Percentiles rank a stretch among this genome's conserved stretches.
Evolutionary conservation across 2,797 vertebrate genomes (phyloP).

Genomic region (Eurystomus glaucurus): DNA sequence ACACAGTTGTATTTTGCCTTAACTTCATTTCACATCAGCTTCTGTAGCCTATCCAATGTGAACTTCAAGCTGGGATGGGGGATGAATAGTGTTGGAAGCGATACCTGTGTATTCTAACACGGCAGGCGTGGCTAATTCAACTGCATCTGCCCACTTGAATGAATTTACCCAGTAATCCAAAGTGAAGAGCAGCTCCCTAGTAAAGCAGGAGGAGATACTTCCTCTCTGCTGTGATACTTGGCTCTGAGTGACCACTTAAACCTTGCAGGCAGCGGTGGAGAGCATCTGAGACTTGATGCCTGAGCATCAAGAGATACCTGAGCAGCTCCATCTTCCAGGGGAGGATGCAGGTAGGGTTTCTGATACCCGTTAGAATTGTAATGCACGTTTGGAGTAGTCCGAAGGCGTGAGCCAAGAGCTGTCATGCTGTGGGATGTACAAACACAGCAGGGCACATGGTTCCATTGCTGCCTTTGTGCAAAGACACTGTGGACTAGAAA

Average conservation of each 20-base stretch:
- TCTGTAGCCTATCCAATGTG: not conserved
- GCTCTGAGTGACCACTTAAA: not conserved
- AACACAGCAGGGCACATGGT: not conserved
- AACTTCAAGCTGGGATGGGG: not conserved
- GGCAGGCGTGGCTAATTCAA: constrained; percentile 74
- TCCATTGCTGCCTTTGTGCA: not conserved
- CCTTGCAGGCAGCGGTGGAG: not conserved
- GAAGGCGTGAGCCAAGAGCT: not conserved
- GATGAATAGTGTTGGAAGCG: no score
- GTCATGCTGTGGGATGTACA: fast-evolving
- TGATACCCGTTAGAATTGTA: fast-evolving
- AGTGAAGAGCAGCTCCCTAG: not conserved
- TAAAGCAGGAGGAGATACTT: constrained; percentile 7
- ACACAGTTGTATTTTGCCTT: not conserved
- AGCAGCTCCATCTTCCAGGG: not conserved
- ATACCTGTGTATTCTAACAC: not conserved
- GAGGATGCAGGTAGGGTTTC: not conserved
- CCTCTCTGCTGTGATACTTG: not conserved
- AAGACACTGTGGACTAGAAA: not conserved
- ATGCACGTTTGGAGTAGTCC: not conserved
- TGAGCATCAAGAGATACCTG: no score
- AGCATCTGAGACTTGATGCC: not conserved
- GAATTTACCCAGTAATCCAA: constrained; percentile 57
- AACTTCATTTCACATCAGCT: not conserved
- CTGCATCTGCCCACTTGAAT: constrained; percentile 78